Evolutionary conservation across 2,797 vertebrate species (phyloP), one percentile per base, ranked within the genome.

Genomic region (Enoplosus armatus): DNA sequence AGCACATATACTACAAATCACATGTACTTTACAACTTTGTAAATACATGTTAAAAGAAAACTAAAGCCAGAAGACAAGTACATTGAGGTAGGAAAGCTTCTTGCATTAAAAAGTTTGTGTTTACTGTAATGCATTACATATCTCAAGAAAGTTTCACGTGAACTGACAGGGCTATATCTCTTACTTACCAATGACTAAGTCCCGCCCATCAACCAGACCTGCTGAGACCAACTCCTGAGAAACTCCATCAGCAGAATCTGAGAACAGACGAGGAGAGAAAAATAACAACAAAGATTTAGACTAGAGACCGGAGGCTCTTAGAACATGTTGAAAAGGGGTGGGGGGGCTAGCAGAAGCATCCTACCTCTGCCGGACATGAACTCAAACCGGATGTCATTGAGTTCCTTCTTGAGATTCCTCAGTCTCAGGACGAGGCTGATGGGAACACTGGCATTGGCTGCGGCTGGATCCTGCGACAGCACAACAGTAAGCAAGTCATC

Each of bases 151-250:
- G 6, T 64, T 56, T 63, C 14, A 70, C 20, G 10, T 41, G 18
- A 45, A 20, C 1, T 60, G 12, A 62, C 7, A 43, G 9, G 4
- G 12, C 2, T 58, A 24, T 4, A 35, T 27, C 12, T 68, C 3
- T 14, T n/a, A 84, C 93, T 79, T 64, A 94, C 93, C 93, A 12
- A 98, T 97, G 83, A 98, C 97, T 80, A 98, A 90, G 88, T 98
- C 97, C 87, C 96, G 96, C 85, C 97, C 97, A 80, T 98, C 97
- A 22, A 98, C 97, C 85, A 98, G 95, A 66, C 97, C 97, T 5
- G 97, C 97, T 54, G 97, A 98, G 90, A 98, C 98, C 87, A 98
- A 94, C 84, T 98, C 97, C 92, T 98, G 97, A 79, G 97, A 98
- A 78, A 98, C 97, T 12, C 97, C 97, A 9, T 98, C 97, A 43